Percentiles rank a stretch among this genome's conserved stretches.
Conservation (phyloP, 2,113 vertebrate species). For the Synchiropus splendidus region DNA sequence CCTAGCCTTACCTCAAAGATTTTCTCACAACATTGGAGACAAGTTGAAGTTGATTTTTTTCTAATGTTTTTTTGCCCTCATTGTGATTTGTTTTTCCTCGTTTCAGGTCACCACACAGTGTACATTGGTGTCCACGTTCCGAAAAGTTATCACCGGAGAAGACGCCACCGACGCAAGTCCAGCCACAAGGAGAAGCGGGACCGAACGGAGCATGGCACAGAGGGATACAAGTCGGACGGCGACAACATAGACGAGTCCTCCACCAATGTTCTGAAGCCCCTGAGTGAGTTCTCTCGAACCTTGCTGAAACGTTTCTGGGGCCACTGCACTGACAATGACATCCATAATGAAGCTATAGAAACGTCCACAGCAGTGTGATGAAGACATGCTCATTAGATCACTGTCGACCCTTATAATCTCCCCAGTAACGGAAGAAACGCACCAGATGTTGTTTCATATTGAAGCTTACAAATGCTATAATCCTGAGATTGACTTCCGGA, state of each 20-base stretch:
- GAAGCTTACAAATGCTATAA: conserved; percentile 21
- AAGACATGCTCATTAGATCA: conserved; percentile 1
- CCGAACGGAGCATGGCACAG: conserved; percentile 70
- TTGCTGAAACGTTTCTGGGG: too few relatives aligned
- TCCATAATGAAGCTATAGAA: too few relatives aligned
- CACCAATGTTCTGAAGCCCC: conserved; percentile 82
- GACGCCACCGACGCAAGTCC: conserved; percentile 80
- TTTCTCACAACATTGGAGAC: too few relatives aligned
- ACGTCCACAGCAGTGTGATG: too few relatives aligned
- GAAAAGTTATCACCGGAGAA: conserved; percentile 89
- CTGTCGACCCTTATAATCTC: neutral
- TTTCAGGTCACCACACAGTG: conserved; percentile 91
- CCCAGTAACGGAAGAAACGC: conserved; percentile 2
- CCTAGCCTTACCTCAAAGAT: too few relatives aligned
- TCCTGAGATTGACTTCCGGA: conserved; percentile 11
- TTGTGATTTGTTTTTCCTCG: conserved; percentile 1
- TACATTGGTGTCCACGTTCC: conserved; percentile 94
- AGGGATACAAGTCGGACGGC: conserved; percentile 79
- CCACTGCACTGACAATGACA: too few relatives aligned
- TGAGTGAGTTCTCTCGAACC: conserved; percentile 96
- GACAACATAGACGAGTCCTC: conserved; percentile 75
- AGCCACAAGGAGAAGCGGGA: conserved; percentile 85
- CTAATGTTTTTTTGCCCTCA: neutral
- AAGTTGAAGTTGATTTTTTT: too few relatives aligned
- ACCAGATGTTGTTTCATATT: conserved; percentile 25